A percentile compares a stretch with the other conserved stretches of the same genome.
Conservation (phyloP, 2,113 vertebrate genomes). For the Garra rufa region DNA sequence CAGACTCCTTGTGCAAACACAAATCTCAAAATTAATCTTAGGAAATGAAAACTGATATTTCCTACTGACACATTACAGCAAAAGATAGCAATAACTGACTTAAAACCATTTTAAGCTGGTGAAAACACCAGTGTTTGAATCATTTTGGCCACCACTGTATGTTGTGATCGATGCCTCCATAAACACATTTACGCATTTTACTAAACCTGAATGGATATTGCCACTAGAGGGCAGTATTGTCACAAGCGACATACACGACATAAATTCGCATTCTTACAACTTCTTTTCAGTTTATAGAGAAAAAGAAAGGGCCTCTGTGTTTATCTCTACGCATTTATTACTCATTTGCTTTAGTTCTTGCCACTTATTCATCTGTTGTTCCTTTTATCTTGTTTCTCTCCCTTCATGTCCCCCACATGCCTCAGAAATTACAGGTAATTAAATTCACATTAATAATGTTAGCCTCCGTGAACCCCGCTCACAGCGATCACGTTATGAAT, state of each 20-base stretch:
- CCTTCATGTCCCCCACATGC: conserved; percentile 23
- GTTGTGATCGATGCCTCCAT: no score
- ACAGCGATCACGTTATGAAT: conserved; percentile 27
- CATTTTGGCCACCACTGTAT: no score
- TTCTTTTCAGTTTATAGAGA: not conserved
- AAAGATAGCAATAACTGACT: no score
- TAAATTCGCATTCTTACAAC: not conserved
- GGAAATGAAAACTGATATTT: no score
- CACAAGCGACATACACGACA: not conserved
- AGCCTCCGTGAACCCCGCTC: not conserved
- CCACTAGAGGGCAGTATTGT: conserved; percentile 26
- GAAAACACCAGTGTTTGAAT: no score
- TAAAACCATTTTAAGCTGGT: no score
- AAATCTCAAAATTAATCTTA: no score
- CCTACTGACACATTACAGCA: no score
- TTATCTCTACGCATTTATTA: not conserved
- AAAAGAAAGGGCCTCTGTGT: not conserved
- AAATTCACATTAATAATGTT: conserved; percentile 40
- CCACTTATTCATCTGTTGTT: conserved; percentile 9
- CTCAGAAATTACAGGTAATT: conserved; percentile 29
- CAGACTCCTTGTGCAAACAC: no score
- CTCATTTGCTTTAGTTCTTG: not conserved
- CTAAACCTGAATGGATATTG: not conserved
- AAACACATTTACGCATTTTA: no score
- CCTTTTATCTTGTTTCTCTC: conserved; percentile 1